Percentiles rank a stretch among this genome's conserved stretches.
phyloP scores from a whole-genome alignment of 2,797 vertebrate genomes.

The Protosalanx chinensis region DNA sequence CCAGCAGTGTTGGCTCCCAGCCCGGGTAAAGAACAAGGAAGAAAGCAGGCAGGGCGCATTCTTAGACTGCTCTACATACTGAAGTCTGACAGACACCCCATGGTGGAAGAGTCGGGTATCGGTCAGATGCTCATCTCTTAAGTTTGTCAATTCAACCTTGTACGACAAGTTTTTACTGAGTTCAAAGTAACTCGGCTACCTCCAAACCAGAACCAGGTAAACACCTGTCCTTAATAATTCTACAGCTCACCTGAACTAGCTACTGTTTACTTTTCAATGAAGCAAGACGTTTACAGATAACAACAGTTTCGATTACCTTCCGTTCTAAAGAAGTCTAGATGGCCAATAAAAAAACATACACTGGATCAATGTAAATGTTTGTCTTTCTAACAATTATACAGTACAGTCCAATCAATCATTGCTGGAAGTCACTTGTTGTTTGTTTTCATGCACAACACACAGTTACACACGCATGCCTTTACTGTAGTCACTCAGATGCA shows the following conservation, averaged over 20 bases:
- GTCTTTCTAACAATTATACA: not conserved
- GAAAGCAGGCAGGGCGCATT: conserved; percentile 69
- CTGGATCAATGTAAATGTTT: not conserved
- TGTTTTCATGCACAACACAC: not conserved
- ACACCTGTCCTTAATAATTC: not conserved
- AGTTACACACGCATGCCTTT: conserved; percentile 13
- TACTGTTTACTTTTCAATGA: not conserved
- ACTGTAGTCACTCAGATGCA: conserved; percentile 1
- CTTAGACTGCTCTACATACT: conserved; percentile 42
- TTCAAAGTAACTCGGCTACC: not conserved
- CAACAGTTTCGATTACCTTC: not conserved
- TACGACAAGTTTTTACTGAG: not conserved
- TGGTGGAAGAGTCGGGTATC: too few species aligned
- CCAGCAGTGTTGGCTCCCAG: conserved; percentile 18
- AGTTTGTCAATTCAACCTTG: not conserved
- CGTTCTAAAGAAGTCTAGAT: not conserved
- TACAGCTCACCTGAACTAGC: not conserved
- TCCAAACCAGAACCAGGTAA: not conserved
- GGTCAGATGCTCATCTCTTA: not conserved
- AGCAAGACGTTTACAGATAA: not conserved
- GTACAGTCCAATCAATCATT: not conserved
- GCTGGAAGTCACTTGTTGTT: not conserved
- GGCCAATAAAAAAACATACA: not conserved
- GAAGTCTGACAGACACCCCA: conserved; percentile 10
- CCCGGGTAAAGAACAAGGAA: conserved; percentile 36